phyloP scores from a whole-genome alignment of 2,888 invertebrate genomes.

The Epinotia ramella region DNA sequence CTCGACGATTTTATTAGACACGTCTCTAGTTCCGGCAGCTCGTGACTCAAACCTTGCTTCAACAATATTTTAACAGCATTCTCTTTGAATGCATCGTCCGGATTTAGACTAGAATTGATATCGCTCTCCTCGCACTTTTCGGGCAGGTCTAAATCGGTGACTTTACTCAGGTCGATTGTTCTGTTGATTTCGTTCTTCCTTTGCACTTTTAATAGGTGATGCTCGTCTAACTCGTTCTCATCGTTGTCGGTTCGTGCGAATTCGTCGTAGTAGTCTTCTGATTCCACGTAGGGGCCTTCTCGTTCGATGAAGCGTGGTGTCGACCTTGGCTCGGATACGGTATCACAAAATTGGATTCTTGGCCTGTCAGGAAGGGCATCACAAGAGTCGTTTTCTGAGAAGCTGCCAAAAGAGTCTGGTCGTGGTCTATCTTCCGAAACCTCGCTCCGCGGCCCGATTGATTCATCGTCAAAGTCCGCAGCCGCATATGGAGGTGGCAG shows the following conservation, averaged over 20 bases:
- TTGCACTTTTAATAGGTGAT: conserved; percentile 76
- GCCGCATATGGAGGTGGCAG: conserved; percentile 82
- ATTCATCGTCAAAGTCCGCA: conserved; percentile 80
- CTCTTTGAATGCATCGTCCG: conserved; percentile 74
- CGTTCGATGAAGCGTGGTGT: conserved; percentile 79
- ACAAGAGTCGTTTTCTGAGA: conserved; percentile 81
- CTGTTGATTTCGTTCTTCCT: conserved; percentile 81
- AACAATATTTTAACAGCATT: conserved; percentile 76
- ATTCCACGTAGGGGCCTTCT: conserved; percentile 79
- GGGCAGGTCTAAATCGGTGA: conserved; percentile 61
- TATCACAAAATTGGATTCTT: conserved; percentile 73
- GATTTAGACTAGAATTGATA: conserved; percentile 69
- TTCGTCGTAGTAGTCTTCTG: conserved; percentile 74
- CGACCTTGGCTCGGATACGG: conserved; percentile 76
- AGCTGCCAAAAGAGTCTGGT: conserved; percentile 80
- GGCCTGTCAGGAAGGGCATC: conserved; percentile 72
- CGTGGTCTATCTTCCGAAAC: conserved; percentile 78
- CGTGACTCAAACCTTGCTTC: conserved; percentile 61
- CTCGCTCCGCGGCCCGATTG: conserved; percentile 79
- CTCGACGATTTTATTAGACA: conserved; percentile 73
- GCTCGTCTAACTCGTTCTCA: conserved; percentile 78
- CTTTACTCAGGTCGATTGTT: conserved; percentile 67
- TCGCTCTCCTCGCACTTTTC: conserved; percentile 69
- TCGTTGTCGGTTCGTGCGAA: conserved; percentile 71
- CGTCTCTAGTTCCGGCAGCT: conserved; percentile 64